A percentile compares a stretch with the other conserved stretches of the same genome.
These are phyloP conservation scores for Napeogenes sylphis DNA, from an alignment of 2,888 invertebrate species.

Conservation along the genomic window DNA sequence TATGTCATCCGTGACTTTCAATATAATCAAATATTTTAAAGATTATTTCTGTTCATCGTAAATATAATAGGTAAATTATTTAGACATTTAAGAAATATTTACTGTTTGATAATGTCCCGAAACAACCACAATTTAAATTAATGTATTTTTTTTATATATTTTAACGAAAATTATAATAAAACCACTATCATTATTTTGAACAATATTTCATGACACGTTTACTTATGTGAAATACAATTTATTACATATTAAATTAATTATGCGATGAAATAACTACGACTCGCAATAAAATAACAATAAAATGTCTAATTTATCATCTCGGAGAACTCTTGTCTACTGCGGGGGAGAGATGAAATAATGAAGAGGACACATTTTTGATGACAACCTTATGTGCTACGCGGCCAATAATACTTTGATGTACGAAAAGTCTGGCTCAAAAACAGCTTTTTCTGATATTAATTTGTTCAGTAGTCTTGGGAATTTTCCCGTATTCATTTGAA, in stretches of 20 bases:
- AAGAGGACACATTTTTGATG: neutral
- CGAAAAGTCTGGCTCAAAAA: no score
- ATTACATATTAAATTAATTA: neutral
- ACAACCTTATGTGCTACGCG: neutral
- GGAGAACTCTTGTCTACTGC: neutral
- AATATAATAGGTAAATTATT: neutral
- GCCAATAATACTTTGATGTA: no score
- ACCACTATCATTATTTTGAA: no score
- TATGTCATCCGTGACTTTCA: neutral
- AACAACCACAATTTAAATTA: no score
- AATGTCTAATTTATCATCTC: constrained; percentile 3
- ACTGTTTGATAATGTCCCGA: neutral
- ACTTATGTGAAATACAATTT: neutral
- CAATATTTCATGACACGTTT: neutral
- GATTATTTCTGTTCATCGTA: constrained; percentile 1
- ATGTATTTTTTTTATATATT: no score
- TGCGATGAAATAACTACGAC: neutral
- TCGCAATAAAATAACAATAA: neutral
- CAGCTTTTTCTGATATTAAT: no score
- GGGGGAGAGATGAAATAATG: neutral
- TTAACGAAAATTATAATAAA: no score
- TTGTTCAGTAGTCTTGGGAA: no score
- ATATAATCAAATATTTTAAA: neutral
- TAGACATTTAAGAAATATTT: neutral
- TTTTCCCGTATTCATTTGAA: no score